Evolutionary conservation across 1,140 invertebrate genomes (phyloP).

Genomic region (Pachypeltis micranthus): DNA sequence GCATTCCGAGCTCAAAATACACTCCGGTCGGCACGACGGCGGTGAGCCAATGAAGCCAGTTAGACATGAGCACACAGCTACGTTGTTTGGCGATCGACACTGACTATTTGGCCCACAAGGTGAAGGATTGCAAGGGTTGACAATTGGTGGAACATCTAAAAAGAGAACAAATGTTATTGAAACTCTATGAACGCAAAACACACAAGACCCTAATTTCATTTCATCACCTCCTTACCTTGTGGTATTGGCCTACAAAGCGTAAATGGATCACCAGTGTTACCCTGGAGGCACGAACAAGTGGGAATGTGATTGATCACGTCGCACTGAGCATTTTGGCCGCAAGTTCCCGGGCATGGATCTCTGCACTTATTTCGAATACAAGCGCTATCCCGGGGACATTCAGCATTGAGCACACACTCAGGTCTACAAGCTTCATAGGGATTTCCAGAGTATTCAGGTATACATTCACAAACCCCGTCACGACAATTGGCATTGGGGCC

Average conservation of each 20-base stretch:
- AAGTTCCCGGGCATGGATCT: constrained; percentile 62
- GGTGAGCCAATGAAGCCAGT: constrained; percentile 63
- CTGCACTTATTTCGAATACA: constrained; percentile 56
- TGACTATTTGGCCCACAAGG: constrained; percentile 69
- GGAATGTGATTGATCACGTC: constrained; percentile 55
- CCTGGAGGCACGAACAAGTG: constrained; percentile 53
- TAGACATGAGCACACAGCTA: constrained; percentile 69
- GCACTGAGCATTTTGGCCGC: constrained; percentile 57
- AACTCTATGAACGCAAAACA: background rate
- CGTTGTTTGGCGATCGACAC: constrained; percentile 52
- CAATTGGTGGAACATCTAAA: constrained; percentile 26
- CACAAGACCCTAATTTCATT: background rate
- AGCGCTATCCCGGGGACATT: constrained; percentile 51
- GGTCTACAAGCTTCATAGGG: constrained; percentile 54
- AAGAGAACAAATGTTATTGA: background rate
- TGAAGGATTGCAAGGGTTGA: constrained; percentile 54
- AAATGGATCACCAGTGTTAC: constrained; percentile 56
- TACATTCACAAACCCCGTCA: constrained; percentile 44
- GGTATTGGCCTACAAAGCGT: constrained; percentile 41
- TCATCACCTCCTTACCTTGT: constrained; percentile 21
- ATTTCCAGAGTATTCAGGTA: constrained; percentile 52
- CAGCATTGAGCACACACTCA: constrained; percentile 52
- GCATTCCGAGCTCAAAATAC: constrained; percentile 70
- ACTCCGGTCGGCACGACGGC: constrained; percentile 68
- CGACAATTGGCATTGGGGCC: constrained; percentile 53